Base-by-base conservation (phyloP, 2,113 vertebrate genomes). In the Lagenorhynchus albirostris region DNA sequence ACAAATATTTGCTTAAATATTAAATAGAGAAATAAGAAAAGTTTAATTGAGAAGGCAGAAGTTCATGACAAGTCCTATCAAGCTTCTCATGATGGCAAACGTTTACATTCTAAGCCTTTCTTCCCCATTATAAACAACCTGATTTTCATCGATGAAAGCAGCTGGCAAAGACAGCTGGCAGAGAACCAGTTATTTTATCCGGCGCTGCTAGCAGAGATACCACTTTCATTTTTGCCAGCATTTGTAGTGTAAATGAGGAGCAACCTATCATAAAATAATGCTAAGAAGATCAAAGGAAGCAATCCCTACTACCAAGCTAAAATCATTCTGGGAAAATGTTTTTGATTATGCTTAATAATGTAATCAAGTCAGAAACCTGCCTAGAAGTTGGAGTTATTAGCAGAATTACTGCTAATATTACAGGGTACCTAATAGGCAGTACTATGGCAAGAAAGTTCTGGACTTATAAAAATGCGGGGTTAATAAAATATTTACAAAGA, bases 271-370 rank as follows among this genome's bases (percentile, higher is more conserved):
- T 98, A 98, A 98, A 99, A 98, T 98, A 98, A 99, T 81, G 94
- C 97, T 97, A 98, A 97, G 97, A 98, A 99, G 98, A 99, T 98
- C 98, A 99, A 98, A 99, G 99, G 98, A 98, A 98, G 96, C 97
- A 98, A 98, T 98, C 98, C 98, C 97, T 98, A 98, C 98, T 98
- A 98, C 98, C 97, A 98, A 98, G 98, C 98, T 98, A 98, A 98
- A 98, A 98, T 99, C 98, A 99, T 99, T 98, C 98, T 98, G 89
- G 97, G 97, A 97, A 98, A 98, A 98, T 99, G 98, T 99, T 99
- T 99, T 99, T 99, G 98, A 99, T 99, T 99, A 98, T 98, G 98
- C 97, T 97, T 99, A 99, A 99, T 99, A 98, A 99, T 99, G 98
- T 99, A 99, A 99, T 99, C 99, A 99, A 99, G 98, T 93, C 96